Evolutionary conservation across 2,888 invertebrate genomes (phyloP).

Genomic region (Teinopalpus imperialis): DNA sequence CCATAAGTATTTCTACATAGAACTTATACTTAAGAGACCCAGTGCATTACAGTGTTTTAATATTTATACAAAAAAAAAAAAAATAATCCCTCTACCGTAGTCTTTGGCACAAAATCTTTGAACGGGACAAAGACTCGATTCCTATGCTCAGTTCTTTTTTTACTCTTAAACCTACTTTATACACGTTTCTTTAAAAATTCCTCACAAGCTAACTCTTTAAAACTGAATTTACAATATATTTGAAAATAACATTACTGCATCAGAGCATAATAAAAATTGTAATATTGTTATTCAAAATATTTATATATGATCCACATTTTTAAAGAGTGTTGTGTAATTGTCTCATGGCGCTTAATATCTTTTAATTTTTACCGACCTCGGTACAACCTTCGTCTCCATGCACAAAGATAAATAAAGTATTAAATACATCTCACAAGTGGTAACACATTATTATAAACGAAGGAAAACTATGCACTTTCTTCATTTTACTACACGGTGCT

Average conservation of each 20-base stretch:
- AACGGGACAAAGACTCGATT: slow-evolving; percentile 75
- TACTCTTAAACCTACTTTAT: slow-evolving; percentile 53
- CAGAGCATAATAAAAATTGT: too few relatives aligned
- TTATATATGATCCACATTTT: not conserved
- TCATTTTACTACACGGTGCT: too few relatives aligned
- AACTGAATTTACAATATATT: too few relatives aligned
- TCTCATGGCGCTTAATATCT: not conserved
- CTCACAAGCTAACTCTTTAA: slow-evolving; percentile 3
- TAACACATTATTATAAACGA: slow-evolving; percentile 23
- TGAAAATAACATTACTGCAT: too few relatives aligned
- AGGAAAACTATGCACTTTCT: too few relatives aligned
- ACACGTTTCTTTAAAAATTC: slow-evolving; percentile 38
- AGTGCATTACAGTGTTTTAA: slow-evolving; percentile 66
- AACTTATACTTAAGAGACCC: slow-evolving; percentile 72
- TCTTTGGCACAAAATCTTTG: slow-evolving; percentile 82
- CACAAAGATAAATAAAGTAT: not conserved
- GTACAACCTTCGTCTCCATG: not conserved
- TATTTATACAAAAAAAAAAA: slow-evolving; percentile 54
- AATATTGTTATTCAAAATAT: too few relatives aligned
- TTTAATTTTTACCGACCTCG: not conserved
- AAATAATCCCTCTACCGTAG: slow-evolving; percentile 64
- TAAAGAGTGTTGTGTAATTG: not conserved
- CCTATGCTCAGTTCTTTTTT: slow-evolving; percentile 66
- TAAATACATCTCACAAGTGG: slow-evolving; percentile 10
- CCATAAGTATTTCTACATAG: slow-evolving; percentile 70